phyloP scores from a whole-genome alignment of 1,140 invertebrate genomes.

The Trachelipus rathkii region DNA sequence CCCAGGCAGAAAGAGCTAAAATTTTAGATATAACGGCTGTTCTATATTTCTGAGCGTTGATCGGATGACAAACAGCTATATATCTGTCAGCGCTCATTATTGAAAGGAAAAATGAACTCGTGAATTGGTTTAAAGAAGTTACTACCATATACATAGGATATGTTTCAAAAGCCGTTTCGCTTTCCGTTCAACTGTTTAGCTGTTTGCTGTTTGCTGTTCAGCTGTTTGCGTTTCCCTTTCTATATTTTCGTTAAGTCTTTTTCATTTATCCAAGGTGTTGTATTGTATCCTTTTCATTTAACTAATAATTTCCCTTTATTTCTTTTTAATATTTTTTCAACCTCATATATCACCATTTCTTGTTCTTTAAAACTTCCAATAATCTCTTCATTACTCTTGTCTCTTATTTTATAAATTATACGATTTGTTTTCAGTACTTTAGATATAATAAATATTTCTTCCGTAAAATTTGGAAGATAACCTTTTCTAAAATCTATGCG shows the following conservation, averaged over 20 bases:
- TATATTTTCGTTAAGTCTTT: too few relatives aligned
- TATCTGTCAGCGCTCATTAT: slow-evolving; percentile 95
- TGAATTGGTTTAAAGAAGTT: slow-evolving; percentile 92
- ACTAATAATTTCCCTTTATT: too few relatives aligned
- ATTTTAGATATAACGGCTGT: slow-evolving; percentile 80
- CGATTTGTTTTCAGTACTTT: neutral
- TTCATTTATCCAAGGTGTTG: too few relatives aligned
- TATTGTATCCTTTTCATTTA: too few relatives aligned
- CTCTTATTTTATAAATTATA: neutral
- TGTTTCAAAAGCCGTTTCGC: too few relatives aligned
- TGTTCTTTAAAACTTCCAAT: too few relatives aligned
- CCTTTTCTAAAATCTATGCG: neutral
- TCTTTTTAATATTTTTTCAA: too few relatives aligned
- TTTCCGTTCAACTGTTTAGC: too few relatives aligned
- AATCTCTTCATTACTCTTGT: neutral
- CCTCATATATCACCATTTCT: too few relatives aligned
- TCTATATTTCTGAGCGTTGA: slow-evolving; percentile 73
- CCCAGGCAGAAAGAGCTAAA: slow-evolving; percentile 78
- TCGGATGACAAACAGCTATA: slow-evolving; percentile 92
- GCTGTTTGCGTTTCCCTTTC: too few relatives aligned
- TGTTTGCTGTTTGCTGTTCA: too few relatives aligned
- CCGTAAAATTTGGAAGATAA: neutral
- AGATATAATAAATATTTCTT: slow-evolving; percentile 17
- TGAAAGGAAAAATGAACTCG: slow-evolving; percentile 84
- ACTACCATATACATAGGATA: too few relatives aligned